Conservation (phyloP, 2,113 vertebrate genomes). For the Lepidothrix coronata region DNA sequence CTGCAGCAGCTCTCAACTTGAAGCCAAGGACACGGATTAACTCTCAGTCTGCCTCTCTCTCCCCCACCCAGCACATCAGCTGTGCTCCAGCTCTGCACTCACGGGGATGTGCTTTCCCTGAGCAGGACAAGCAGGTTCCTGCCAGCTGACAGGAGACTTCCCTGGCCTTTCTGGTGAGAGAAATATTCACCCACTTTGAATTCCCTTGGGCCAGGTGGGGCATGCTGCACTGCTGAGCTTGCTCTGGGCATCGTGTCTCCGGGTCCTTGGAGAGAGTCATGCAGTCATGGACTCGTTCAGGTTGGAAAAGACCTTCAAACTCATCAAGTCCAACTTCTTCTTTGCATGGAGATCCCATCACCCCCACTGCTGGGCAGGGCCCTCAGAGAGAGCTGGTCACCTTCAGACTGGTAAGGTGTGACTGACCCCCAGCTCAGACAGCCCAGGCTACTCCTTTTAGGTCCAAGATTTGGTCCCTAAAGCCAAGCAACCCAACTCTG, state of each 20-base stretch:
- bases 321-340: not conserved
- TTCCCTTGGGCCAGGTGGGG: not conserved
- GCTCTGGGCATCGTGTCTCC: fast-evolving
- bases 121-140: not conserved
- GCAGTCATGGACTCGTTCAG: not conserved
- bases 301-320: not conserved
- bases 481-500: not conserved
- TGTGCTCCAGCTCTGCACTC: not conserved
- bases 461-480: not conserved
- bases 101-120: not conserved
- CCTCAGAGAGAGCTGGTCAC: not conserved
- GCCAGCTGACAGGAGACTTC: not conserved
- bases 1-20: not conserved
- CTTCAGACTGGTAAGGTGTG: not conserved
- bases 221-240: not conserved
- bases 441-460: not conserved
- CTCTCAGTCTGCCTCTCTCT: not conserved
- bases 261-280: not conserved
- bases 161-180: not conserved
- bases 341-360: not conserved
- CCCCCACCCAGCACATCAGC: not conserved
- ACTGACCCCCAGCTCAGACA: not conserved
- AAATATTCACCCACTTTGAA: not conserved
- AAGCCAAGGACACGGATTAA: not conserved
- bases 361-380: not conserved